Percentiles rank a stretch among this genome's conserved stretches.
Conservation (phyloP, 2,797 vertebrate genomes). For the Astyanax mexicanus region DNA sequence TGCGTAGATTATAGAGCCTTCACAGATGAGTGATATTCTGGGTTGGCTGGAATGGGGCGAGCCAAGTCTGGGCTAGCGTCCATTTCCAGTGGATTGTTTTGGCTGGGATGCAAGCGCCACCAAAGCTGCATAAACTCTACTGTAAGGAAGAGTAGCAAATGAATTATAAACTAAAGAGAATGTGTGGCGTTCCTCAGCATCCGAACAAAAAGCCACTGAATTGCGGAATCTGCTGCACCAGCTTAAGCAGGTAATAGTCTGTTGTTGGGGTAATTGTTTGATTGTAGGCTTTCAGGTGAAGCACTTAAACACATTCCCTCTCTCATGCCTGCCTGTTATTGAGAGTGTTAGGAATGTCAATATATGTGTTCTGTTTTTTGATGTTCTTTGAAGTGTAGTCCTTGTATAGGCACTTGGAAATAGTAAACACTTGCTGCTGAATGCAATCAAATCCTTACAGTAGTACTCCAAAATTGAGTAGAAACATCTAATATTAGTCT, state of each 20-base stretch:
- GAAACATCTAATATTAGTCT: too few relatives aligned
- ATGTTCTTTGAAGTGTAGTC: too few relatives aligned
- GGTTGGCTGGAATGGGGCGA: slow-evolving; percentile 12
- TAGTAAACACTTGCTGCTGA: too few relatives aligned
- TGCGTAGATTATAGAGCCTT: slow-evolving; percentile 23
- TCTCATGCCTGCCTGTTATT: not conserved
- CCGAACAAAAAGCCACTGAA: too few relatives aligned
- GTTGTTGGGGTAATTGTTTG: not conserved
- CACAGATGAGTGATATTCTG: slow-evolving; percentile 28
- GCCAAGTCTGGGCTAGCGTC: not conserved
- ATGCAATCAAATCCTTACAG: too few relatives aligned
- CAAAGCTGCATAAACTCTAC: not conserved
- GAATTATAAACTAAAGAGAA: not conserved
- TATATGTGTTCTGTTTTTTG: too few relatives aligned
- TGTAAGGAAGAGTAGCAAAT: not conserved
- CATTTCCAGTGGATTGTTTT: slow-evolving; percentile 35
- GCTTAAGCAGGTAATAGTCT: not conserved
- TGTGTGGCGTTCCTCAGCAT: not conserved
- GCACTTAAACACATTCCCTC: not conserved
- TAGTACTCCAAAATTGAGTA: too few relatives aligned
- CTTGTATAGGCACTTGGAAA: too few relatives aligned
- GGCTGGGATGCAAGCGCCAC: not conserved
- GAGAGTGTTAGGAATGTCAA: not conserved
- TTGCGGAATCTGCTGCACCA: too few relatives aligned
- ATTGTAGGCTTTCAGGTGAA: not conserved